Evolutionary conservation across 2,113 vertebrate species (phyloP).

Genomic region (Trochalopteron elliotii): DNA sequence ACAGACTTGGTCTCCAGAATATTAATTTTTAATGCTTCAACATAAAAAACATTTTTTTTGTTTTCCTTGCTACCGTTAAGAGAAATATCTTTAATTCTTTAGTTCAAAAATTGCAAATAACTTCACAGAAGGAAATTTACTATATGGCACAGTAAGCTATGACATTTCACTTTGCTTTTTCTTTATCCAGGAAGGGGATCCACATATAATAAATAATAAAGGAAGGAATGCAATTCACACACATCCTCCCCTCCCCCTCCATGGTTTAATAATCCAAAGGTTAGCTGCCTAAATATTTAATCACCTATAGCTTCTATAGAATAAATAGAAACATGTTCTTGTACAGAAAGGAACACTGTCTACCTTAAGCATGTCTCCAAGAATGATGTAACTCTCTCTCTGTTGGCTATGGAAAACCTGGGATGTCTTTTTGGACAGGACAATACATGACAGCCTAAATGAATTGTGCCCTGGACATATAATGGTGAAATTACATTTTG

Average conservation of each 20-base stretch:
- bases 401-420: not conserved
- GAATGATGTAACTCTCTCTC: not conserved
- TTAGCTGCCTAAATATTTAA: slow-evolving; percentile 28
- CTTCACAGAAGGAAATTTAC: not conserved
- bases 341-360: not conserved
- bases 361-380: not conserved
- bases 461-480: not conserved
- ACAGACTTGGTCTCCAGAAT: not conserved
- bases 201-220: not conserved
- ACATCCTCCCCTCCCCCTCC: not conserved
- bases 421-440: not conserved
- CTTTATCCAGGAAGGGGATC: not conserved
- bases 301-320: not conserved
- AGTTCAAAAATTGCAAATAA: not conserved
- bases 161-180: not conserved
- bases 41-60: not conserved
- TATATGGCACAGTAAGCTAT: not conserved
- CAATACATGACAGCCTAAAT: not conserved
- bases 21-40: not conserved
- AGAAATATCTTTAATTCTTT: not conserved
- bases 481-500: not conserved
- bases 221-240: not conserved
- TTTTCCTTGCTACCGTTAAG: not conserved
- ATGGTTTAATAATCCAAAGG: not conserved
- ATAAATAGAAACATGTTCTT: not conserved